A percentile compares a stretch with the other conserved stretches of the same genome.
Conservation (phyloP, 92 coral and sea anemone species). For the Epizoanthus scotinus region DNA sequence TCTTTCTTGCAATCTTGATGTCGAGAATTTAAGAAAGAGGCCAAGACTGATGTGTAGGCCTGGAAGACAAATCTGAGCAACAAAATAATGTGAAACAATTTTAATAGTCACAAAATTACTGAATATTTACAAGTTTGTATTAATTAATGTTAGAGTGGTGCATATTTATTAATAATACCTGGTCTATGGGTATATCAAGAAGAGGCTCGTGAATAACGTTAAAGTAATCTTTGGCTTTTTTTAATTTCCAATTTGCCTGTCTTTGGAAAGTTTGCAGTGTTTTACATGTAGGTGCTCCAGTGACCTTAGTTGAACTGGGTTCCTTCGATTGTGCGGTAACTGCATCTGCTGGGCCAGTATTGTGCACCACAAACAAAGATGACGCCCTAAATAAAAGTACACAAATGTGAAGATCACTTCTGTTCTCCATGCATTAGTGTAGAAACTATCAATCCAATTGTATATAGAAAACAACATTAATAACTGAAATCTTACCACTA, state of each 20-base stretch:
- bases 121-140: neutral
- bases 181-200: slow-evolving; percentile 6
- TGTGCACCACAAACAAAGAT: slow-evolving; percentile 3
- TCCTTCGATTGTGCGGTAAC: neutral
- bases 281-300: neutral
- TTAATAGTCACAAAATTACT: neutral
- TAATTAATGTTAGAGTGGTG: neutral
- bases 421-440: no score
- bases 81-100: neutral
- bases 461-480: neutral
- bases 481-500: slow-evolving; percentile 1
- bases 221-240: neutral
- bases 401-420: no score
- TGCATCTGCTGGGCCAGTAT: slow-evolving; percentile 9
- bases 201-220: neutral
- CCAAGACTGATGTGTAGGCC: slow-evolving; percentile 8
- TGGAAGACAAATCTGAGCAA: slow-evolving; percentile 9
- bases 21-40: neutral
- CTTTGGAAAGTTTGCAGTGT: no score
- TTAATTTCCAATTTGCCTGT: no score
- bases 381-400: neutral
- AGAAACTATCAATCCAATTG: neutral
- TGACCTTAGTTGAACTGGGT: slow-evolving; percentile 8
- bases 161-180: neutral
- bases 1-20: neutral